Conservation (phyloP, 2,888 invertebrate species). For the Ganaspis brasiliensis region DNA sequence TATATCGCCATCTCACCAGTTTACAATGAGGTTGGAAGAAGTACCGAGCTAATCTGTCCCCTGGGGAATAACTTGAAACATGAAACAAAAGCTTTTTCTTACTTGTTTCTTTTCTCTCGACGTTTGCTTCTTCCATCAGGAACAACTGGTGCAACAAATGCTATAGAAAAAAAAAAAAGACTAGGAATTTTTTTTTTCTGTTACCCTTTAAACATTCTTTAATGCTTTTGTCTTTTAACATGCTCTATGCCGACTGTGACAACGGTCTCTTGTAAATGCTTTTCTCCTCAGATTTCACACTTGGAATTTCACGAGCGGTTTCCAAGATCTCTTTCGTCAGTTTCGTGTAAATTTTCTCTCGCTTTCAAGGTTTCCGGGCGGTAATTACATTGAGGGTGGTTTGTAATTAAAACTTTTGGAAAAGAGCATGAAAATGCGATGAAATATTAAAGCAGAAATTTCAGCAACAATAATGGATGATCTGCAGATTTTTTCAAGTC, state of each 20-base stretch:
- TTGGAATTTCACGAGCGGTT: slow-evolving; percentile 52
- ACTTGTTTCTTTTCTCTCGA: slow-evolving; percentile 54
- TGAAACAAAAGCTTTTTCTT: slow-evolving; percentile 70
- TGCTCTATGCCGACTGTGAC: not conserved
- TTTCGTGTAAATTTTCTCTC: slow-evolving; percentile 2
- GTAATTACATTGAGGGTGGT: not conserved
- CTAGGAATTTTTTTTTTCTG: slow-evolving; percentile 15
- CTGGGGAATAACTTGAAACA: slow-evolving; percentile 75
- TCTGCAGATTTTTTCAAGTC: slow-evolving; percentile 5
- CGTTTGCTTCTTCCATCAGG: slow-evolving; percentile 48
- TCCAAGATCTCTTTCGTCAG: slow-evolving; percentile 13
- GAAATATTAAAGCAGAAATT: slow-evolving; percentile 15
- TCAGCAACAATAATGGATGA: slow-evolving; percentile 7
- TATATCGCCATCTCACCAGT: slow-evolving; percentile 55
- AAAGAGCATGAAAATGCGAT: not conserved
- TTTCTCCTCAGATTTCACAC: slow-evolving; percentile 54
- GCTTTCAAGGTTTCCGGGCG: not conserved
- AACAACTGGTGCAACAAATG: slow-evolving; percentile 55
- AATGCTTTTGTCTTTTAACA: not conserved
- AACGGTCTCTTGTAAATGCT: slow-evolving; percentile 33
- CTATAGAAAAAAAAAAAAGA: slow-evolving; percentile 55
- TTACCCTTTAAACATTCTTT: slow-evolving; percentile 44
- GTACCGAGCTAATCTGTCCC: slow-evolving; percentile 75
- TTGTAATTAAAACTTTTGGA: slow-evolving; percentile 18
- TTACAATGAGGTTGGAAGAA: slow-evolving; percentile 62